Evolutionary conservation across 2,888 invertebrate genomes (phyloP).

Genomic region (Drosophila parthenogenetica): DNA sequence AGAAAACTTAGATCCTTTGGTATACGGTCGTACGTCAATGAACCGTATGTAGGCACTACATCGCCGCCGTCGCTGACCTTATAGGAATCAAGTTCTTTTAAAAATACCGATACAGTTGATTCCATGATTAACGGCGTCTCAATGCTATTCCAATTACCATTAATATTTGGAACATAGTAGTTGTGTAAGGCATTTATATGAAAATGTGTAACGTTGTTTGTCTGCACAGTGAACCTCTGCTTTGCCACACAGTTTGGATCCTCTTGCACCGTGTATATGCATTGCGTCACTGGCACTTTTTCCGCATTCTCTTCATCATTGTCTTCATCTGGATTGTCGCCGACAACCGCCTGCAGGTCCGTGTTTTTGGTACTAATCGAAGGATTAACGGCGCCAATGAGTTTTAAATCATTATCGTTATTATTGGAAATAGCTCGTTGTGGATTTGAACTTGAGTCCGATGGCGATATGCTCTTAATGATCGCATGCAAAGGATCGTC

Average conservation of each 20-base stretch:
- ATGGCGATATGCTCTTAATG: conserved; percentile 62
- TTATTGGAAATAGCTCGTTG: conserved; percentile 10
- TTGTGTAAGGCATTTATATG: conserved; percentile 87
- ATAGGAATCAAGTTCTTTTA: conserved; percentile 37
- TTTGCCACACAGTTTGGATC: conserved; percentile 83
- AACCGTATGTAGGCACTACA: conserved; percentile 84
- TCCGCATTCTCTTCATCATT: conserved; percentile 8
- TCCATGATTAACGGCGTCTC: conserved; percentile 47
- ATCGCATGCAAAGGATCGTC: conserved; percentile 82
- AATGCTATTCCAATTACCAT: conserved; percentile 86
- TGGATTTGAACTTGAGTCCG: conserved; percentile 9
- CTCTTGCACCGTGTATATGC: conserved; percentile 68
- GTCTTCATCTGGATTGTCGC: conserved; percentile 16
- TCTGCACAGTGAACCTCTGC: conserved; percentile 77
- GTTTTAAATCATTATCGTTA: conserved; percentile 16
- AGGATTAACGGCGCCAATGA: neutral
- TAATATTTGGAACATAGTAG: conserved; percentile 87
- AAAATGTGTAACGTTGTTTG: conserved; percentile 83
- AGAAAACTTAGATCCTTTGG: conserved; percentile 81
- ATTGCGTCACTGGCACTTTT: conserved; percentile 6
- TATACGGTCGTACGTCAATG: conserved; percentile 79
- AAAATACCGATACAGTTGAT: conserved; percentile 17
- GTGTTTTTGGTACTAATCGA: conserved; percentile 2
- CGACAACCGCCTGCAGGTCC: conserved; percentile 3
- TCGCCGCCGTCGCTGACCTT: conserved; percentile 63